Percentiles rank a stretch among this genome's conserved stretches.
phyloP scores from a whole-genome alignment of 2,113 vertebrate species.

The Semicossyphus pulcher region DNA sequence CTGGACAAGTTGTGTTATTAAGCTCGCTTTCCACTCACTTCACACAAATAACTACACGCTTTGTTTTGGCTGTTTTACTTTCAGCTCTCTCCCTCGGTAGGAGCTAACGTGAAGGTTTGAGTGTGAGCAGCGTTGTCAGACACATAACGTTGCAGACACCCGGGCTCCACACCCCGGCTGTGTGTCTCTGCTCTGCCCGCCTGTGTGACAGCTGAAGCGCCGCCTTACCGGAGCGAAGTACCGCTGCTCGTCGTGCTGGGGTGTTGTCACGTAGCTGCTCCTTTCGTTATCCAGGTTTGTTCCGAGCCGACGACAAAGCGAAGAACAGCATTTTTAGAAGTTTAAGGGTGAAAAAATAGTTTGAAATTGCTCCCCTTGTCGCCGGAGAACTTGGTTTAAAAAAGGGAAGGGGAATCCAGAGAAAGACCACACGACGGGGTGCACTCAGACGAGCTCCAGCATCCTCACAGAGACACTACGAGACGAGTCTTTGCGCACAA shows the following conservation, averaged over 20 bases:
- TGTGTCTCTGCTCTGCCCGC: conserved; percentile 21
- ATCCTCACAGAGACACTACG: conserved; percentile 49
- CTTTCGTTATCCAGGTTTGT: conserved; percentile 78
- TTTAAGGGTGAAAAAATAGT: conserved; percentile 18
- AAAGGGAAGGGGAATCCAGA: conserved; percentile 29
- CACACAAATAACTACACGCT: neutral
- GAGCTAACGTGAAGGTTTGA: neutral
- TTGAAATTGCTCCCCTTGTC: conserved; percentile 9
- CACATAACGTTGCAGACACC: neutral
- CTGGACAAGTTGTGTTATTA: conserved; percentile 22
- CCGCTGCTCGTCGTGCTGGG: conserved; percentile 59
- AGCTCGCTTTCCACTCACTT: neutral
- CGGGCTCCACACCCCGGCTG: conserved; percentile 34
- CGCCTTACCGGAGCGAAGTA: conserved; percentile 64
- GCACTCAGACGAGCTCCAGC: conserved; percentile 66
- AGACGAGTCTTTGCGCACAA: conserved; percentile 28
- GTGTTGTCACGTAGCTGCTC: conserved; percentile 69
- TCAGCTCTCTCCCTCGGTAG: neutral
- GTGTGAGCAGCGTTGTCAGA: conserved; percentile 27
- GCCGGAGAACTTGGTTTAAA: conserved; percentile 22
- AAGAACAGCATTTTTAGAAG: conserved; percentile 72
- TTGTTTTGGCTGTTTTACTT: neutral
- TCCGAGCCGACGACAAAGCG: conserved; percentile 58
- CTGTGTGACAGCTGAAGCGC: conserved; percentile 24
- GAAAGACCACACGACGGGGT: conserved; percentile 26